Base-by-base conservation (phyloP, 2,113 vertebrate genomes). In the Pseudois nayaur region DNA sequence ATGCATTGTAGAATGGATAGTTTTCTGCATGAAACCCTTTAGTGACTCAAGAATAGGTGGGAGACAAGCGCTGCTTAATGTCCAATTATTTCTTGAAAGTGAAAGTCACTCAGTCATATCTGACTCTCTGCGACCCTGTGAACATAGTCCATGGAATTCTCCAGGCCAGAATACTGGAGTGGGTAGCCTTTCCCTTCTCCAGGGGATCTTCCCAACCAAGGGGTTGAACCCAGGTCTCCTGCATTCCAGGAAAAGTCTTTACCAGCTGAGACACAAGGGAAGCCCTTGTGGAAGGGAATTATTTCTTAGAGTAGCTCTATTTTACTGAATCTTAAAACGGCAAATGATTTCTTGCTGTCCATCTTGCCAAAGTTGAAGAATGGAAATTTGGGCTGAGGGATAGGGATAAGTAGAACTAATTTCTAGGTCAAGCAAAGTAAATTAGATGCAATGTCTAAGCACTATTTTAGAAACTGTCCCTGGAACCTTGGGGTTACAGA, bases 371-470 rank as follows among this genome's bases (percentile, higher is more conserved):
- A 52, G 23, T 10, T 36, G 74, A 94, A 95, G 92, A 96, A 82
- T 31, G 76, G 59, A 89, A 92, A 94, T 90, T 48, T 94, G 74
- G 78, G 31, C 23, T 87, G 62, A 95, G n/a, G 50, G 57, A 84
- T 50, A n/a, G 43, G 67, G 54, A 95, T 57, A 90, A 82, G 48
- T 14, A 86, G 21, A 96, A 50, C 48, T 86, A 94, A 98, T 94
- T 97, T 62, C 29, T 59, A 84, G 85, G 54, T 97, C 92, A 96
- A 96, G 94, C 79, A 94, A 91, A 94, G 43, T 62, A 96, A 97
- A 97, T 96, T n/a, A 91, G 67, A 78, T 21, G 14, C 23, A 88
- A 33, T 76, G 54, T 82, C 62, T 94, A 52, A 31, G 36, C 40
- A 33, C 76, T 92, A 71, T 94, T 97, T 91, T 91, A 96, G 90